Conservation (phyloP, 2,888 invertebrate species). For the Prosopocoilus inquinatus region DNA sequence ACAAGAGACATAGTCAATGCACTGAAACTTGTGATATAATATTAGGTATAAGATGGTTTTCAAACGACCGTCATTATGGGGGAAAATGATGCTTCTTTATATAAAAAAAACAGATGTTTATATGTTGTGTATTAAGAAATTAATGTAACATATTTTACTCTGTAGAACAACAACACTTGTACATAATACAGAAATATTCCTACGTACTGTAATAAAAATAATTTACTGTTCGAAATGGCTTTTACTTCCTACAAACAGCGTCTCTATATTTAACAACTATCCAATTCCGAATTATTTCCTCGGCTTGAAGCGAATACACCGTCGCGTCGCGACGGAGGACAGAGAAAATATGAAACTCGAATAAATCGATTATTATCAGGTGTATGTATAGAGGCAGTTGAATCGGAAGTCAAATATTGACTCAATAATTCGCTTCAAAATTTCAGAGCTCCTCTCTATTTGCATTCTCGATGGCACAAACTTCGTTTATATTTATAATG, state of each 20-base stretch:
- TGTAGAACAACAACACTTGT: background rate
- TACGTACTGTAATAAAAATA: conserved; percentile 22
- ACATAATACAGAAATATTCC: conserved; percentile 20
- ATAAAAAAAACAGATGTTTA: conserved; percentile 35
- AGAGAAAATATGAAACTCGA: no score
- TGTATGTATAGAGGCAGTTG: background rate
- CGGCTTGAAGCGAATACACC: background rate
- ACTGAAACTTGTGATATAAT: conserved; percentile 24
- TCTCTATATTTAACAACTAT: background rate
- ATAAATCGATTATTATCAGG: background rate
- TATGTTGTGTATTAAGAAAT: conserved; percentile 37
- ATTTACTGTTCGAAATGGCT: conserved; percentile 26
- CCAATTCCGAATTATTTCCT: background rate
- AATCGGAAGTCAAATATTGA: background rate
- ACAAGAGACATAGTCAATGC: conserved; percentile 7
- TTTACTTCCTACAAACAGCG: no score
- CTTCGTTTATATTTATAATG: no score
- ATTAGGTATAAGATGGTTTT: conserved; percentile 15
- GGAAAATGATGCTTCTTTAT: conserved; percentile 46
- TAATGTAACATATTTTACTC: conserved; percentile 17
- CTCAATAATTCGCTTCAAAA: no score
- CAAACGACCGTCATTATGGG: conserved; percentile 28
- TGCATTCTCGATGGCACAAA: no score
- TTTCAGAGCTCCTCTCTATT: no score
- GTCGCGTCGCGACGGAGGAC: no score